Evolutionary conservation across 2,888 invertebrate species (phyloP).

Genomic region (Ceriagrion tenellum): DNA sequence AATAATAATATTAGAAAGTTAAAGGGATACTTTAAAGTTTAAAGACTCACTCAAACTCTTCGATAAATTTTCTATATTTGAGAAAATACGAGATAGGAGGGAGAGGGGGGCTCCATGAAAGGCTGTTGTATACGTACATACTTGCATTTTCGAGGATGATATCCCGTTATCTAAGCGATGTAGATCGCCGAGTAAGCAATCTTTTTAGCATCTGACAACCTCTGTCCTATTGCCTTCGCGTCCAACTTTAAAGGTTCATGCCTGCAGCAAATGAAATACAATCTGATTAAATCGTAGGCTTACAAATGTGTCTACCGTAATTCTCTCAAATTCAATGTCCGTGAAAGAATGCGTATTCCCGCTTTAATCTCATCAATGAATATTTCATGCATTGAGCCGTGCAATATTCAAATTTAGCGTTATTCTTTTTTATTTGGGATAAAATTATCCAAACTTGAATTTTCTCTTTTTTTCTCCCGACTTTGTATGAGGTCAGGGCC

Average conservation of each 20-base stretch:
- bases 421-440: not conserved
- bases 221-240: not conserved
- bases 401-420: not conserved
- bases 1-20: conserved; percentile 6
- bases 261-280: not conserved
- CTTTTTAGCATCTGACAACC: not conserved
- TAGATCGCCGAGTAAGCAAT: not conserved
- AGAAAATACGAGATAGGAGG: not conserved
- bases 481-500: not conserved
- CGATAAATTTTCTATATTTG: not conserved
- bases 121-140: too few relatives aligned
- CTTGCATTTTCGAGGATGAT: not conserved
- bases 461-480: not conserved
- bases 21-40: conserved; percentile 53
- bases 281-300: not conserved
- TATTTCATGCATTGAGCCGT: not conserved
- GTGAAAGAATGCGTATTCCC: not conserved
- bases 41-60: not conserved
- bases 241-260: not conserved
- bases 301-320: not conserved
- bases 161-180: not conserved
- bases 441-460: not conserved
- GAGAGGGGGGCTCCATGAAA: not conserved
- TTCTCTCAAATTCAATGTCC: not conserved
- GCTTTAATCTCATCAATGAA: not conserved